phyloP scores from a whole-genome alignment of 2,888 invertebrate species.

The Agonopterix heracliana region DNA sequence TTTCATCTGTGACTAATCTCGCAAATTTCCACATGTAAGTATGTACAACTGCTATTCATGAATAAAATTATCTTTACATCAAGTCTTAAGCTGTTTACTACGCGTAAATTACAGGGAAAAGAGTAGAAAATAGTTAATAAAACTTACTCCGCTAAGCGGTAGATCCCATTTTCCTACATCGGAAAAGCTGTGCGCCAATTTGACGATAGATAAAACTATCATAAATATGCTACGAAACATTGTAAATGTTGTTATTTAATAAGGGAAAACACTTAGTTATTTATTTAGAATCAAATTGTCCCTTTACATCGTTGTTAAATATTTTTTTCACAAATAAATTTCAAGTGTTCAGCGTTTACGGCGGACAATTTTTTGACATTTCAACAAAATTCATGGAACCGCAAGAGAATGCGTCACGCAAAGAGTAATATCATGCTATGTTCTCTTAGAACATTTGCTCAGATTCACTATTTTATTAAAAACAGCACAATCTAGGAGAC shows the following conservation, averaged over 20 bases:
- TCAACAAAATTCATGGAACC: neutral
- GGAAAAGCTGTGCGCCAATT: slow-evolving; percentile 64
- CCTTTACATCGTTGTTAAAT: slow-evolving; percentile 28
- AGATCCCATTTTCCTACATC: slow-evolving; percentile 82
- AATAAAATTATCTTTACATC: too few relatives aligned
- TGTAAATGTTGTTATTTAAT: slow-evolving; percentile 16
- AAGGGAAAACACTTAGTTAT: slow-evolving; percentile 14
- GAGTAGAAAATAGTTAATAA: neutral
- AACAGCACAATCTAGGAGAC: too few relatives aligned
- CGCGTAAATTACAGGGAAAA: too few relatives aligned
- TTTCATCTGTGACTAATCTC: neutral
- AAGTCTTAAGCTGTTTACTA: too few relatives aligned
- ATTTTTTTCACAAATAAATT: neutral
- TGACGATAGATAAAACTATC: slow-evolving; percentile 39
- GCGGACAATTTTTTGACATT: neutral
- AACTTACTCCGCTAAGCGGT: slow-evolving; percentile 71
- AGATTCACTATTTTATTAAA: too few relatives aligned
- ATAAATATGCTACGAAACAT: slow-evolving; percentile 49
- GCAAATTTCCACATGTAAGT: too few relatives aligned
- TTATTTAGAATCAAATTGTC: slow-evolving; percentile 17
- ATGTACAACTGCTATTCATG: too few relatives aligned
- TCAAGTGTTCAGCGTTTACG: neutral
- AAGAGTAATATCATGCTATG: too few relatives aligned
- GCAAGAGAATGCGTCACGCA: neutral
- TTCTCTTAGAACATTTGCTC: too few relatives aligned